Base-by-base conservation (phyloP, 2,888 invertebrate species). In the Matsumyia berberina region DNA sequence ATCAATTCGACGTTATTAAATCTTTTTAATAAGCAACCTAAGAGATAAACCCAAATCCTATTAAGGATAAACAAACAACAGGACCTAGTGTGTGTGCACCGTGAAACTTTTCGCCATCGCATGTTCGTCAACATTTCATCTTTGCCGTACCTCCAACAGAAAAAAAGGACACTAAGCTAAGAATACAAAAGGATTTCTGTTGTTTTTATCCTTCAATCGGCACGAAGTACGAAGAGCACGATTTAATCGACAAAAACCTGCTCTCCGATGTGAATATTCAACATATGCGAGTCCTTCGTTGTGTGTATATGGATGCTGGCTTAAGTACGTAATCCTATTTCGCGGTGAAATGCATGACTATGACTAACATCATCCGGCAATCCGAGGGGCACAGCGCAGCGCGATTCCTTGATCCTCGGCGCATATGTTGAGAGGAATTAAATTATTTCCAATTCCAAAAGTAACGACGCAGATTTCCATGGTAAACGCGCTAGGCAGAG, bases 251-350 rank as follows among this genome's bases (percentile, higher is more conserved):
- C 60, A 9, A 72, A 58, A 60, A 49, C 39, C 42, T 24, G 17
- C 12, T 1, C 29, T 11, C 44, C 29, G 57, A 69, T 44, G 37
- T 17, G 57, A 51, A 53, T 51, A 57, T 49, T 24, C 33, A 57
- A 33, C 51, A 60, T 60, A 44, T 57, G 44, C 35, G 44, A 29
- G 19, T 33, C 57, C 8, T 53, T n/a, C 24, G 5, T 3, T 24
- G 29, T 12, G 31, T n/a, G n/a, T 19, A 29, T 29, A 19, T 31
- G 51, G 24, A 53, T 57, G 66, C 46, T 55, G 12, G 39, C 70
- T 72, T 81, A 82, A 82, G 82, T 72, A 64, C 72, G 72, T 82
- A 82, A 82, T 82, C 82, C 82, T 82, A 82, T 82, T 82, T 78
- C 66, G 78, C 78, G 82, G 78, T 82, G 31, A 78, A 78, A 82